These are phyloP conservation scores for Mimas tiliae DNA, from an alignment of 2,888 invertebrate genomes.

Conservation along the genomic window DNA sequence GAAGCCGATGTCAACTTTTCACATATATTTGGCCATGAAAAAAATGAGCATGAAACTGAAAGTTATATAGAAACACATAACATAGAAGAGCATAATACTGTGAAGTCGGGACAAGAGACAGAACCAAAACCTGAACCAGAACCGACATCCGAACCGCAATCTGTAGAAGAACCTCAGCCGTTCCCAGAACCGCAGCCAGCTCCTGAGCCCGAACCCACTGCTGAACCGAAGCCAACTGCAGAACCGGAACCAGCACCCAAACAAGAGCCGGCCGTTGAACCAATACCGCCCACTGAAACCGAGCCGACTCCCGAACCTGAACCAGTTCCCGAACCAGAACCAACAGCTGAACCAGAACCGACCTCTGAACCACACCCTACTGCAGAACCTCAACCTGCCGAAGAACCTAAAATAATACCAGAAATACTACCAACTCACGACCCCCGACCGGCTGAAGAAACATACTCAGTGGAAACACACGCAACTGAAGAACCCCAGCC, in stretches of 20 bases:
- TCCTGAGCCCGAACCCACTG: constrained; percentile 44
- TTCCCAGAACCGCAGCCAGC: constrained; percentile 47
- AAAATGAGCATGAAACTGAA: constrained; percentile 47
- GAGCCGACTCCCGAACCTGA: constrained; percentile 44
- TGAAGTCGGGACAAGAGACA: constrained; percentile 43
- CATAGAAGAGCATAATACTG: constrained; percentile 32
- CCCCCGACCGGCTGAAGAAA: constrained; percentile 30
- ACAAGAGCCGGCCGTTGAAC: constrained; percentile 43
- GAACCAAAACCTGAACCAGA: constrained; percentile 46
- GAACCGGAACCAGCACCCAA: constrained; percentile 43
- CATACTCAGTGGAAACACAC: not conserved
- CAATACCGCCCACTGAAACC: constrained; percentile 43
- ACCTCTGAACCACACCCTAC: constrained; percentile 61
- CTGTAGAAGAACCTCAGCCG: constrained; percentile 37
- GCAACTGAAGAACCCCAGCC: constrained; percentile 28
- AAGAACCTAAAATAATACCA: not conserved
- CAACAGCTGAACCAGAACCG: constrained; percentile 35
- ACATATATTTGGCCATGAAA: constrained; percentile 60
- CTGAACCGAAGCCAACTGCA: constrained; percentile 40
- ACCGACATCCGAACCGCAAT: constrained; percentile 38
- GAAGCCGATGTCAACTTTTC: constrained; percentile 62
- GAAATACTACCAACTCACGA: not conserved
- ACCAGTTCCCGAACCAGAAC: constrained; percentile 41
- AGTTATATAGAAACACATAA: constrained; percentile 37
- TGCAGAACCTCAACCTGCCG: constrained; percentile 38